These are phyloP conservation scores for Galerucella calmariensis DNA, from an alignment of 2,888 invertebrate species.

Conservation along the genomic window DNA sequence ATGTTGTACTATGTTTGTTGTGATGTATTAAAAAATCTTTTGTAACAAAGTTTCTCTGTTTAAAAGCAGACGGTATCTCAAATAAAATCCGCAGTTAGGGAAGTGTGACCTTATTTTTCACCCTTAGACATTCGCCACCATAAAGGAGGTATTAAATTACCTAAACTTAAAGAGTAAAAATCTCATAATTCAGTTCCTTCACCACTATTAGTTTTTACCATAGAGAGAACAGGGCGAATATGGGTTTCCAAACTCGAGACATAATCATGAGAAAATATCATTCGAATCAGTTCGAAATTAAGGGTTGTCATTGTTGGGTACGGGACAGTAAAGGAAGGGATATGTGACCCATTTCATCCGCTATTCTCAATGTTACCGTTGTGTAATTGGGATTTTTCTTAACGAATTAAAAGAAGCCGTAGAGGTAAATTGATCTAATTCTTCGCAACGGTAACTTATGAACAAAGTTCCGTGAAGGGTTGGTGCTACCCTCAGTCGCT, in stretches of 20 bases:
- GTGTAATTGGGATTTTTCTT: constrained; percentile 54
- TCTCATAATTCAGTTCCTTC: constrained; percentile 60
- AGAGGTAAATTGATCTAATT: constrained; percentile 49
- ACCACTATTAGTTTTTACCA: constrained; percentile 51
- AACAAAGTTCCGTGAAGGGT: constrained; percentile 35
- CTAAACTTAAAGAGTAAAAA: constrained; percentile 58
- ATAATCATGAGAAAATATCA: constrained; percentile 64
- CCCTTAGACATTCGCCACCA: constrained; percentile 61
- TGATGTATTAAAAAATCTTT: background rate
- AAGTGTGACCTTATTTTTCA: constrained; percentile 62
- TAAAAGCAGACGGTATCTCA: constrained; percentile 41
- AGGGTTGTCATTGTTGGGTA: constrained; percentile 62
- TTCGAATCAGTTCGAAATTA: constrained; percentile 64
- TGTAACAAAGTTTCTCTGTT: constrained; percentile 28
- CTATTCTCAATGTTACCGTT: constrained; percentile 52
- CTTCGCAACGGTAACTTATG: constrained; percentile 36
- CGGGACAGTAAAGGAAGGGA: constrained; percentile 55
- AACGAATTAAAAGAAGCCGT: constrained; percentile 49
- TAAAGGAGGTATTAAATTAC: constrained; percentile 66
- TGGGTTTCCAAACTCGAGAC: constrained; percentile 37
- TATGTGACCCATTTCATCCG: constrained; percentile 57
- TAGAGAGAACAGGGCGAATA: constrained; percentile 33
- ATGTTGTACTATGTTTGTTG: no score
- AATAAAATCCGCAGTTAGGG: constrained; percentile 55
- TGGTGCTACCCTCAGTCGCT: constrained; percentile 32